phyloP scores from a whole-genome alignment of 2,797 vertebrate genomes.

The Discoglossus pictus region DNA sequence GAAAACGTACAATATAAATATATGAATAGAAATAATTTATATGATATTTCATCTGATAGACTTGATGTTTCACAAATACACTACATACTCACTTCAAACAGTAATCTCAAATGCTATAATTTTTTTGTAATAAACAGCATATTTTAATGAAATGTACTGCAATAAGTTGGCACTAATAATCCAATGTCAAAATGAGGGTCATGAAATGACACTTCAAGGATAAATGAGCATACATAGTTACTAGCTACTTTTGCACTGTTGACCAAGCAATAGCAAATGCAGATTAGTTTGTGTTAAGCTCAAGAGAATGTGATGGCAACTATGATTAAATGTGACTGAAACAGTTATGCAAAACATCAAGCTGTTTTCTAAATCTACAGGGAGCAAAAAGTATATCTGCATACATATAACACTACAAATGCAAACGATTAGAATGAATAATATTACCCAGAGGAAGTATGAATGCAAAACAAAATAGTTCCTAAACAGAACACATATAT shows the following conservation, averaged over 20 bases:
- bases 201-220: constrained; percentile 28
- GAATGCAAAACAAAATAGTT: constrained; percentile 58
- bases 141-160: constrained; percentile 7
- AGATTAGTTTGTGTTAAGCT: constrained; percentile 61
- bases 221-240: constrained; percentile 33
- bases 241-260: constrained; percentile 46
- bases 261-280: constrained; percentile 58
- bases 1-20: too few relatives aligned
- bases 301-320: constrained; percentile 62
- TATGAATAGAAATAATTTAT: too few relatives aligned
- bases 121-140: too few relatives aligned
- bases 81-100: too few relatives aligned
- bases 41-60: too few relatives aligned
- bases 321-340: constrained; percentile 61
- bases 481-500: constrained; percentile 43
- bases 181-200: constrained; percentile 16
- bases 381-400: constrained; percentile 55
- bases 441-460: constrained; percentile 58
- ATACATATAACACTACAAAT: constrained; percentile 53
- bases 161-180: constrained; percentile 1
- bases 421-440: constrained; percentile 51
- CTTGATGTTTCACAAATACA: too few relatives aligned
- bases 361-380: constrained; percentile 53
- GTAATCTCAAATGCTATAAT: too few relatives aligned
- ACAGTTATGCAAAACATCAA: constrained; percentile 64